Evolutionary conservation across 2,888 invertebrate species (phyloP).

Genomic region (Aspidiotus rigidus): DNA sequence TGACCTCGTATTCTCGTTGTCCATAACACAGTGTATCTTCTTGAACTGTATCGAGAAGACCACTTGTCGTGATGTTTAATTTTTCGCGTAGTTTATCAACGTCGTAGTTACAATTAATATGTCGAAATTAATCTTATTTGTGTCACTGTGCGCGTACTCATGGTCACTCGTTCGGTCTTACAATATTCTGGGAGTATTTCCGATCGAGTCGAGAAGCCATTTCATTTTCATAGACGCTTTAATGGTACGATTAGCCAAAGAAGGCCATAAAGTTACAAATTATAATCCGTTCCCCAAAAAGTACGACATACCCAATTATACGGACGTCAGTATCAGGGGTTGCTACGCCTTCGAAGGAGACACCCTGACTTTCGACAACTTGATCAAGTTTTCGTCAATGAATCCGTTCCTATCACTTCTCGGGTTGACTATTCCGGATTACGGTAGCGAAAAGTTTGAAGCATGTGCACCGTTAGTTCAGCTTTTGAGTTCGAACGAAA

Average conservation of each 20-base stretch:
- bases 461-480: slow-evolving; percentile 6
- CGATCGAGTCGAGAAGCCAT: slow-evolving; percentile 36
- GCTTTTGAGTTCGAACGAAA: slow-evolving; percentile 6
- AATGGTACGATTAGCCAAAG: slow-evolving; percentile 25
- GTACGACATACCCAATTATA: slow-evolving; percentile 19
- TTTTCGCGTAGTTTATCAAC: too few relatives aligned
- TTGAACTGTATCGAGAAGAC: too few relatives aligned
- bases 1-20: too few relatives aligned
- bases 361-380: neutral
- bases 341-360: neutral
- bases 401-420: neutral
- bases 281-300: slow-evolving; percentile 6
- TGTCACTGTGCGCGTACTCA: too few relatives aligned
- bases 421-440: neutral
- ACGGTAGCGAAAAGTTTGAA: neutral
- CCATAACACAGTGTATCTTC: too few relatives aligned
- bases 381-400: neutral
- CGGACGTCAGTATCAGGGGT: neutral
- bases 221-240: slow-evolving; percentile 28
- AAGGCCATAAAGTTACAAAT: slow-evolving; percentile 34
- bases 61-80: too few relatives aligned
- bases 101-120: too few relatives aligned
- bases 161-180: neutral
- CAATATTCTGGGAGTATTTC: slow-evolving; percentile 37
- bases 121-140: too few relatives aligned